These are phyloP conservation scores for Hexactinellida sp. DNA, from an alignment of 37 sponge, comb jelly and placozoan genomes.

Conservation along the genomic window DNA sequence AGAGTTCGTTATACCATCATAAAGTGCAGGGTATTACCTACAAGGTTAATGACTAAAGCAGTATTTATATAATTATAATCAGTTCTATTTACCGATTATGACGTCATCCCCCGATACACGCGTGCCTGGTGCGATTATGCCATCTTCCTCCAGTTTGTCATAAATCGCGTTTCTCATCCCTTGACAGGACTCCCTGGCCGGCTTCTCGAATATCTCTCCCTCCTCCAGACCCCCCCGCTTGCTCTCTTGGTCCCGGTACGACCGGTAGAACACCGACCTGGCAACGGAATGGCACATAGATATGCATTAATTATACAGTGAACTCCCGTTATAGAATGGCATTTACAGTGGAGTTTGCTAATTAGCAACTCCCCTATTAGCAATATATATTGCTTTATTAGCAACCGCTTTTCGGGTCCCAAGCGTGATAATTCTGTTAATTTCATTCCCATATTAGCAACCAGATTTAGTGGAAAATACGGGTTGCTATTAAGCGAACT, in stretches of 20 bases:
- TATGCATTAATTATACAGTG: background rate
- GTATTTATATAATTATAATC: too few species aligned
- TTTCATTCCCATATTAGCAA: too few species aligned
- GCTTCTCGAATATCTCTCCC: conserved; percentile 92
- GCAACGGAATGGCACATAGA: conserved; percentile 6
- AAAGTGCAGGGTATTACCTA: too few species aligned
- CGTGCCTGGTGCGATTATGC: conserved; percentile 88
- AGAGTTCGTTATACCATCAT: too few species aligned
- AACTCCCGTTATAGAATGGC: background rate
- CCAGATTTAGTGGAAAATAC: too few species aligned
- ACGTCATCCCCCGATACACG: conserved; percentile 96
- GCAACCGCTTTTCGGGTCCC: too few species aligned
- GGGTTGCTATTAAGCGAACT: too few species aligned
- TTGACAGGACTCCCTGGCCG: conserved; percentile 56
- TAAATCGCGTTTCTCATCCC: conserved; percentile 93
- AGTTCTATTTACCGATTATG: conserved; percentile 74
- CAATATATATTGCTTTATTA: too few species aligned
- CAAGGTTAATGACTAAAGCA: too few species aligned
- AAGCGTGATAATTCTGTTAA: too few species aligned
- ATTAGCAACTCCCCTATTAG: too few species aligned
- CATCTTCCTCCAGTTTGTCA: conserved; percentile 96
- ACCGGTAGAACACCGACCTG: conserved; percentile 96
- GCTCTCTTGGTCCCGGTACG: conserved; percentile 92
- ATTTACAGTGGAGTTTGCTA: too few species aligned
- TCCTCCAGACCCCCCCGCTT: conserved; percentile 68